Conservation (phyloP, 92 coral and sea anemone species). For the Meandrina meandrites region DNA sequence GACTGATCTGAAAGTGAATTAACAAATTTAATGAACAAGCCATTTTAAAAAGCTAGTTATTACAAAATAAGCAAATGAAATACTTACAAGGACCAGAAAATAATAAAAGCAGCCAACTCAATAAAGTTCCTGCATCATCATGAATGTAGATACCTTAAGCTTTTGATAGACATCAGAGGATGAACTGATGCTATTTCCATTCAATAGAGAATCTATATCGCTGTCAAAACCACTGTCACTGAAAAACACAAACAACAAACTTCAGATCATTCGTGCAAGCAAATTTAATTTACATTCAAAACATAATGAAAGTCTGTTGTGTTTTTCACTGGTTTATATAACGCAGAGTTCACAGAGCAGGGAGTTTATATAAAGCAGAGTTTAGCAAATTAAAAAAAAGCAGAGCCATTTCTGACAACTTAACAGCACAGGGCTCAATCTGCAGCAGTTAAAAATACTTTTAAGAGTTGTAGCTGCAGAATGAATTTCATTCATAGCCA, state of each 20-base stretch:
- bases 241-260: background rate
- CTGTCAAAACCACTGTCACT: slow-evolving; percentile 47
- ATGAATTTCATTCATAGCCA: no score
- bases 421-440: no score
- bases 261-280: background rate
- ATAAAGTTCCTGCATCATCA: background rate
- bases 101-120: background rate
- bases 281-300: no score
- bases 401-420: no score
- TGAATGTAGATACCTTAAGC: slow-evolving; percentile 55
- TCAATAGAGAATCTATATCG: slow-evolving; percentile 68
- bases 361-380: no score
- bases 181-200: slow-evolving; percentile 64
- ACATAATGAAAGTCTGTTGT: no score
- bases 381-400: no score
- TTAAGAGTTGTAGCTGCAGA: no score
- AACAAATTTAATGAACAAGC: background rate
- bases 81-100: background rate
- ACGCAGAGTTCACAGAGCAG: no score
- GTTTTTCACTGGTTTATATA: no score
- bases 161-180: slow-evolving; percentile 84
- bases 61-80: background rate
- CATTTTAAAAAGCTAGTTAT: background rate
- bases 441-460: no score
- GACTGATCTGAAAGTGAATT: slow-evolving; percentile 63